phyloP scores from a whole-genome alignment of 2,797 vertebrate species.

The Rhinogobio ventralis region DNA sequence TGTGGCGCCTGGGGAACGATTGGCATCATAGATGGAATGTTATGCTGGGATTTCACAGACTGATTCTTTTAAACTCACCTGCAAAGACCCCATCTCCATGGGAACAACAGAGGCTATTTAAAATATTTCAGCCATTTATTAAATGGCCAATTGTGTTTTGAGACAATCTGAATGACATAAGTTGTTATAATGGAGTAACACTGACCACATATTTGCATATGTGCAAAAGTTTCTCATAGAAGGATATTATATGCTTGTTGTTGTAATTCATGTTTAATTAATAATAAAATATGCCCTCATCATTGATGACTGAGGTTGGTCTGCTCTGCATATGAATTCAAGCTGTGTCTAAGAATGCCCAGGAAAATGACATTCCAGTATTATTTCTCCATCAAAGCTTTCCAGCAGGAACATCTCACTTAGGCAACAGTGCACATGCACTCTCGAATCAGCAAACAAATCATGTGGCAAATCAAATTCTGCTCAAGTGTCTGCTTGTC shows the following conservation, averaged over 20 bases:
- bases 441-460: conserved; percentile 28
- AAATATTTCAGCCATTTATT: conserved; percentile 6
- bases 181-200: not conserved
- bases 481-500: conserved; percentile 12
- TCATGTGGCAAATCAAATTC: conserved; percentile 39
- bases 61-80: not conserved
- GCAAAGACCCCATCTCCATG: conserved; percentile 10
- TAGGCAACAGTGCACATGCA: conserved; percentile 4
- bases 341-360: not conserved
- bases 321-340: not conserved
- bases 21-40: not conserved
- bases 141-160: not conserved
- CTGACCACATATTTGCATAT: not conserved
- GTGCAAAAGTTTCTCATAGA: not conserved
- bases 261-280: not conserved
- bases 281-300: not conserved
- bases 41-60: not conserved
- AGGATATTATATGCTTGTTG: not conserved
- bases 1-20: no score
- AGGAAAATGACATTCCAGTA: conserved; percentile 19
- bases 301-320: not conserved
- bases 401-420: not conserved
- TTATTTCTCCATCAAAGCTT: conserved; percentile 23
- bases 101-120: conserved; percentile 11
- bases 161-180: conserved; percentile 8